Evolutionary conservation across 2,113 vertebrate species (phyloP).

Genomic region (Pseudopodoces humilis): DNA sequence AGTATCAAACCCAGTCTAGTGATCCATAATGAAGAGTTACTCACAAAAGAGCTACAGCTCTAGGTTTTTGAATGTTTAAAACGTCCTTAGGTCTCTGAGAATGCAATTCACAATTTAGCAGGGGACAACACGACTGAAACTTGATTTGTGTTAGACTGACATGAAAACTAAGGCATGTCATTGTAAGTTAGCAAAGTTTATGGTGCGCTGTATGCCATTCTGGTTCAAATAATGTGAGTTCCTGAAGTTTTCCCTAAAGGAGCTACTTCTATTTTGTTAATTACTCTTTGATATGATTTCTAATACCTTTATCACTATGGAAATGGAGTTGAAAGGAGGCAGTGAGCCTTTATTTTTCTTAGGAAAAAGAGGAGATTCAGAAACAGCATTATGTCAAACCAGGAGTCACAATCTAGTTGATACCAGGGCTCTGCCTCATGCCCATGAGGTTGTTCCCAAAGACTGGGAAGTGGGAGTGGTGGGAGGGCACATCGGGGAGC

Average conservation of each 20-base stretch:
- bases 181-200: not conserved
- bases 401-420: not conserved
- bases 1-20: not conserved
- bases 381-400: not conserved
- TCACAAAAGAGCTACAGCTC: not conserved
- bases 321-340: not conserved
- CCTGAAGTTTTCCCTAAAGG: not conserved
- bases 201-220: not conserved
- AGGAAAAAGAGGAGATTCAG: not conserved
- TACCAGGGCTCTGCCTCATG: not conserved
- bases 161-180: not conserved
- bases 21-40: not conserved
- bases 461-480: not conserved
- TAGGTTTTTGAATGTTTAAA: not conserved
- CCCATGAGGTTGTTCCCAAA: not conserved
- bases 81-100: not conserved
- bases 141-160: not conserved
- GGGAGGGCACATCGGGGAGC: rapidly evolving
- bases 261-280: not conserved
- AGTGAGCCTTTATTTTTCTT: not conserved
- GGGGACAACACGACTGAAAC: not conserved
- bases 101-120: not conserved
- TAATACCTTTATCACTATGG: not conserved
- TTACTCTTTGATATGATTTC: not conserved
- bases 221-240: not conserved